Evolutionary conservation across 2,888 invertebrate species (phyloP).

Genomic region (Dione juno): DNA sequence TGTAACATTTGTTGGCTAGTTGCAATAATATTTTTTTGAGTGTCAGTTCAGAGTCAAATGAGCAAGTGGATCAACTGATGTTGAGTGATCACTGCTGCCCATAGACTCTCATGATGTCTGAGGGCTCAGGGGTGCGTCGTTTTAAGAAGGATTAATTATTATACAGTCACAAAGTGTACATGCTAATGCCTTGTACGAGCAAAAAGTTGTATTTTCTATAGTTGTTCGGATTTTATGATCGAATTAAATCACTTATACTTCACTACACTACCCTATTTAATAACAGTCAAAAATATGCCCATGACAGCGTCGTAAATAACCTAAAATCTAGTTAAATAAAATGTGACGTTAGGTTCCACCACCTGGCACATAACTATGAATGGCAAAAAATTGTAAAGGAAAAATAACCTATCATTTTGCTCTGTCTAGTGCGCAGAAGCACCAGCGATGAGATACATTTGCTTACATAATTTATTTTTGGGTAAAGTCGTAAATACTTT

Average conservation of each 20-base stretch:
- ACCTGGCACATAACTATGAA: neutral
- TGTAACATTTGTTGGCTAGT: conserved; percentile 7
- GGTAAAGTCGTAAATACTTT: conserved; percentile 1
- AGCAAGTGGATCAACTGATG: no score
- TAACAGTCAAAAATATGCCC: no score
- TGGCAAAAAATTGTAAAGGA: neutral
- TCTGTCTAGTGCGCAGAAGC: neutral
- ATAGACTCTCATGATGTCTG: no score
- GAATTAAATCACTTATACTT: no score
- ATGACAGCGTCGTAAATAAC: no score
- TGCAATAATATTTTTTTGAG: conserved; percentile 23
- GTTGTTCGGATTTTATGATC: neutral
- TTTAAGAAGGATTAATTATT: no score
- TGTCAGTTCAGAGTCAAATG: no score
- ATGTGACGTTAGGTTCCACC: neutral
- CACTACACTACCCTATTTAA: no score
- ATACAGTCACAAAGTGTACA: conserved; percentile 6
- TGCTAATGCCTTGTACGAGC: no score
- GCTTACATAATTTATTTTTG: conserved; percentile 7
- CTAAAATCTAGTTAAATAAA: neutral
- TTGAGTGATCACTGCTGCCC: no score
- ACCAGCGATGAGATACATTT: neutral
- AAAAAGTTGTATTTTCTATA: neutral
- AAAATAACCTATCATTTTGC: neutral
- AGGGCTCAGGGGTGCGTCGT: no score